These are phyloP conservation scores for Palloptera scutellata DNA, from an alignment of 2,888 invertebrate species.

Conservation along the genomic window DNA sequence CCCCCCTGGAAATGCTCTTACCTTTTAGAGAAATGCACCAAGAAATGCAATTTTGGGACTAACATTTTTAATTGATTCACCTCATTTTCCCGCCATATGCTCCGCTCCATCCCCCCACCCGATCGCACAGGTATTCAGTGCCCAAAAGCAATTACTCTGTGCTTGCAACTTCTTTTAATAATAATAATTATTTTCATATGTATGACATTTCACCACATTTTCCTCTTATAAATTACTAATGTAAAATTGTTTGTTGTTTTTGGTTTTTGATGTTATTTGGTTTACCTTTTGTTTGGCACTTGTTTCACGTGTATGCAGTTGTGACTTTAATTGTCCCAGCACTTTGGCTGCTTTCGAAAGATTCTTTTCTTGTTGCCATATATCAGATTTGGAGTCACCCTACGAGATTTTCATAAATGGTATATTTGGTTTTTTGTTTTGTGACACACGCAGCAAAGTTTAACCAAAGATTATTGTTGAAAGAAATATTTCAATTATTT, in stretches of 20 bases:
- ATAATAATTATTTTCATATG: no score
- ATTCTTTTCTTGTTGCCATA: slow-evolving; percentile 66
- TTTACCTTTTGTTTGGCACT: slow-evolving; percentile 65
- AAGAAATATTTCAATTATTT: background rate
- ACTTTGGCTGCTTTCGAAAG: slow-evolving; percentile 68
- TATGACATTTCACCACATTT: background rate
- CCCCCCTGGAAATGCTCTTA: no score
- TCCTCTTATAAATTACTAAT: background rate
- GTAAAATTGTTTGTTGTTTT: slow-evolving; percentile 17
- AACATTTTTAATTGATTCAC: slow-evolving; percentile 4
- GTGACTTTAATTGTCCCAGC: slow-evolving; percentile 67
- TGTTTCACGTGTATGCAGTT: slow-evolving; percentile 65
- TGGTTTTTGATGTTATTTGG: slow-evolving; percentile 30
- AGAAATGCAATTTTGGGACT: background rate
- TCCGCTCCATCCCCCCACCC: no score
- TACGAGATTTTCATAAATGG: slow-evolving; percentile 39
- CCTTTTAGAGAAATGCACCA: no score
- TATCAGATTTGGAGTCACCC: slow-evolving; percentile 65
- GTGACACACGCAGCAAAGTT: no score
- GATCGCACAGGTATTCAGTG: no score
- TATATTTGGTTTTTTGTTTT: no score
- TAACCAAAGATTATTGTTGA: no score
- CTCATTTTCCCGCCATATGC: no score
- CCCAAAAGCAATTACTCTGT: no score
- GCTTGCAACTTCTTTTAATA: no score